Evolutionary conservation across 2,113 vertebrate species (phyloP).

Genomic region (Nipponia nippon): DNA sequence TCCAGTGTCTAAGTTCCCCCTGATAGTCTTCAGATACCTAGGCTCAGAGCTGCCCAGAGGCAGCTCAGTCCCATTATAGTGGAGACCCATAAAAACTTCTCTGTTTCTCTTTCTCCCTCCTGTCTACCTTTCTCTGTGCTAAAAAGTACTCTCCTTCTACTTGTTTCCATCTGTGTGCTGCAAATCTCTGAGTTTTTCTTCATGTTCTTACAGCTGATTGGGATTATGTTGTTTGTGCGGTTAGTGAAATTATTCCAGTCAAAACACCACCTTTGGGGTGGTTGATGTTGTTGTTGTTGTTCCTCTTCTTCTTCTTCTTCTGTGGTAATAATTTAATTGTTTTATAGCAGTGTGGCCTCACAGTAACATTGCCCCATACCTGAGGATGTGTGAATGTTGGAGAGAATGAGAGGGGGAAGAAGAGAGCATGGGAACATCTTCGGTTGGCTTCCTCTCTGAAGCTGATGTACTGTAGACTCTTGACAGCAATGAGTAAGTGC

Average conservation of each 20-base stretch:
- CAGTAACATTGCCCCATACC: neutral
- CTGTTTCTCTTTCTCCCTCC: neutral
- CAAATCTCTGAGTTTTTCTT: neutral
- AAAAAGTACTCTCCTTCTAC: neutral
- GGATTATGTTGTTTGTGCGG: neutral
- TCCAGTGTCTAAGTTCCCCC: neutral
- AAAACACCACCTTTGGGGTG: neutral
- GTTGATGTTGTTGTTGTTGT: neutral
- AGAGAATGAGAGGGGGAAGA: neutral
- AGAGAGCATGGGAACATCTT: neutral
- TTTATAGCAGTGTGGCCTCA: neutral
- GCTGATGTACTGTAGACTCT: neutral
- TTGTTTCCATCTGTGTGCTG: neutral
- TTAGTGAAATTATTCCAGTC: neutral
- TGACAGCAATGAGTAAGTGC: constrained; percentile 2
- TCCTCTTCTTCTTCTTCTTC: neutral
- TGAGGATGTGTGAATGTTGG: neutral
- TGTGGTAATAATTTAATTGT: neutral
- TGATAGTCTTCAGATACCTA: neutral
- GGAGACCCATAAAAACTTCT: neutral
- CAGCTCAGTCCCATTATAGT: neutral
- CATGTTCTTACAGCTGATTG: neutral
- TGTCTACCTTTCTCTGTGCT: neutral
- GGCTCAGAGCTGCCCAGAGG: neutral
- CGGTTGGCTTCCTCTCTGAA: neutral